Conservation (phyloP, 1,140 invertebrate genomes). For the Bombus fervidus region DNA sequence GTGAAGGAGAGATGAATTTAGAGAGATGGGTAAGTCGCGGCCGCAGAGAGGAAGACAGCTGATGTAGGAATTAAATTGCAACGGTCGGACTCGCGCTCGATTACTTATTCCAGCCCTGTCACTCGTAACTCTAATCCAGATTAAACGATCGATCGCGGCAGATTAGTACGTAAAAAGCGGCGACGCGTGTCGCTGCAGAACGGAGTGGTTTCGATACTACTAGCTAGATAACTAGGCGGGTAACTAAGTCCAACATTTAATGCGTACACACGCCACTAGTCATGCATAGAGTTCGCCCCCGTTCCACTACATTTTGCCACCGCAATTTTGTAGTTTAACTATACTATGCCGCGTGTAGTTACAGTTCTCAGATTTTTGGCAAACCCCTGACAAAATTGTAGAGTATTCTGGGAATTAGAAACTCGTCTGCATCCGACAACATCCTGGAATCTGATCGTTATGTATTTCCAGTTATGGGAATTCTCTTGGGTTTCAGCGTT, state of each 20-base stretch:
- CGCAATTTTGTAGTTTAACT: neutral
- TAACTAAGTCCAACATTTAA: conserved; percentile 22
- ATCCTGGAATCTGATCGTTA: no score
- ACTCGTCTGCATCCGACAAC: no score
- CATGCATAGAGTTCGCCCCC: neutral
- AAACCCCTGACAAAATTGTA: no score
- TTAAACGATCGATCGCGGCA: conserved; percentile 69
- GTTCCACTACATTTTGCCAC: neutral
- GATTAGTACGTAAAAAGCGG: conserved; percentile 69
- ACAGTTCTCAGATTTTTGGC: no score
- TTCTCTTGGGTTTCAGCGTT: no score
- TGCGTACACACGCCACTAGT: neutral
- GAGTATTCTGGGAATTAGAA: no score
- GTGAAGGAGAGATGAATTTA: neutral
- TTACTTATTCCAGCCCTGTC: conserved; percentile 69
- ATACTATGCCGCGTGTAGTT: neutral
- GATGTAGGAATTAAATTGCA: conserved; percentile 69
- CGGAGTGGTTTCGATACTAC: neutral
- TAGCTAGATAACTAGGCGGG: conserved; percentile 32
- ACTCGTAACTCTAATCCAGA: conserved; percentile 70
- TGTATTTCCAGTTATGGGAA: no score
- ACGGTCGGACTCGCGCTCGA: conserved; percentile 53
- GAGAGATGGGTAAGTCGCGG: neutral
- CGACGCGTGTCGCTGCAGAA: conserved; percentile 35
- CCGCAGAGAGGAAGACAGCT: conserved; percentile 48